These are phyloP conservation scores for Radopholus similis DNA, from an alignment of 1,140 invertebrate species.

Conservation along the genomic window DNA sequence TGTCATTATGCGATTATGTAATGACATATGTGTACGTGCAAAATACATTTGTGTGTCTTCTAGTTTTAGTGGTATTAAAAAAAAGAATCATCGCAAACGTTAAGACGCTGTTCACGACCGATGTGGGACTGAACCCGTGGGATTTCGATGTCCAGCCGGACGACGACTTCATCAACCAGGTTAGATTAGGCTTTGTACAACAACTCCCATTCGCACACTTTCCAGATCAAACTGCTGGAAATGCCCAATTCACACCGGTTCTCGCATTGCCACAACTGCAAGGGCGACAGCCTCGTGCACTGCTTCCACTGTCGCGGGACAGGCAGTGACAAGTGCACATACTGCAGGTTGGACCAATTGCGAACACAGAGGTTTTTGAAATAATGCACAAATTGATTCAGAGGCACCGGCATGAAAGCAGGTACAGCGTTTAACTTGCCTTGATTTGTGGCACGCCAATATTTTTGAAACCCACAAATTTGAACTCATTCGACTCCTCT, in stretches of 20 bases:
- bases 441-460: too few relatives aligned
- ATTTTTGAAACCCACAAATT: too few relatives aligned
- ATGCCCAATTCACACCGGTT: constrained; percentile 49
- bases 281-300: constrained; percentile 51
- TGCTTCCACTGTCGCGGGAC: constrained; percentile 58
- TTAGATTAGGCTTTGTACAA: constrained; percentile 19
- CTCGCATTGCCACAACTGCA: constrained; percentile 44
- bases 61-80: too few relatives aligned
- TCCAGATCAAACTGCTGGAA: constrained; percentile 56
- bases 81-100: too few relatives aligned
- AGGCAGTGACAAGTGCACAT: constrained; percentile 57
- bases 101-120: constrained; percentile 1
- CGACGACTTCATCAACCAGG: constrained; percentile 53
- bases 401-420: constrained; percentile 60
- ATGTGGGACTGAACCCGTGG: constrained; percentile 47
- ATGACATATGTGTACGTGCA: too few relatives aligned
- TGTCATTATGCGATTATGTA: too few relatives aligned
- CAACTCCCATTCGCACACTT: background rate
- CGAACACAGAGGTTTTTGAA: too few relatives aligned
- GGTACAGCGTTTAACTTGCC: too few relatives aligned
- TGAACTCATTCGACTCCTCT: too few relatives aligned
- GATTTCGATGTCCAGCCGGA: constrained; percentile 56
- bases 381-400: constrained; percentile 24
- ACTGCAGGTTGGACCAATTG: constrained; percentile 46
- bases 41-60: too few relatives aligned